Percentiles rank a stretch among this genome's conserved stretches.
Conservation (phyloP, 2,113 vertebrate genomes). For the Oncorhynchus keta region DNA sequence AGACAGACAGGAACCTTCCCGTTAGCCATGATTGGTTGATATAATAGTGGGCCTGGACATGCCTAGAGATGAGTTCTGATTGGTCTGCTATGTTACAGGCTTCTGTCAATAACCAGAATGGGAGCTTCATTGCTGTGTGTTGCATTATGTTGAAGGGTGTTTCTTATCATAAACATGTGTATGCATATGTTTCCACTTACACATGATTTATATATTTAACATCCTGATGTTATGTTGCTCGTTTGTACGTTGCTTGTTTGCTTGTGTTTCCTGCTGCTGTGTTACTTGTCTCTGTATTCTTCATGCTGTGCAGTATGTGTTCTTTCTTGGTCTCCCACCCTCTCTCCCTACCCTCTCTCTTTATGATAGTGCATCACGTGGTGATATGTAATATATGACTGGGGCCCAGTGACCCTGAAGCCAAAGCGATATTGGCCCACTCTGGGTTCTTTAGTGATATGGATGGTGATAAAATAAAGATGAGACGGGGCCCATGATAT, state of each 20-base stretch:
- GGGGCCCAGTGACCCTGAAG: conserved; percentile 27
- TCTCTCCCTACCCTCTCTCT: background rate
- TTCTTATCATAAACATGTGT: too few species aligned
- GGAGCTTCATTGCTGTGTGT: too few species aligned
- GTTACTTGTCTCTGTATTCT: background rate
- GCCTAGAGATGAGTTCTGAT: too few species aligned
- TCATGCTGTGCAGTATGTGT: background rate
- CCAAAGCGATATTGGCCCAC: conserved; percentile 55
- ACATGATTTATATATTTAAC: background rate
- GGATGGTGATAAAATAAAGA: conserved; percentile 74
- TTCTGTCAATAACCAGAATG: too few species aligned
- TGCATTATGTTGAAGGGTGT: too few species aligned
- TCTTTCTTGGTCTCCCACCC: background rate
- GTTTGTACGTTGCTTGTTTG: background rate
- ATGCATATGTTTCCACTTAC: background rate
- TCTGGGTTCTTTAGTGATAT: conserved; percentile 55
- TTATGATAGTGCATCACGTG: conserved; percentile 5
- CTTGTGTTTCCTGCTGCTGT: background rate
- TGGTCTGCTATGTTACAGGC: too few species aligned
- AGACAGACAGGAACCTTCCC: too few species aligned
- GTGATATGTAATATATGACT: background rate
- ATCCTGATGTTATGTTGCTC: background rate
- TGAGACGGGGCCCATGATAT: conserved; percentile 70
- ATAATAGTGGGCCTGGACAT: too few species aligned
- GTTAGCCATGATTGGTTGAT: too few species aligned